Evolutionary conservation across 2,888 invertebrate genomes (phyloP).

Genomic region (Phrixothrix hirtus): DNA sequence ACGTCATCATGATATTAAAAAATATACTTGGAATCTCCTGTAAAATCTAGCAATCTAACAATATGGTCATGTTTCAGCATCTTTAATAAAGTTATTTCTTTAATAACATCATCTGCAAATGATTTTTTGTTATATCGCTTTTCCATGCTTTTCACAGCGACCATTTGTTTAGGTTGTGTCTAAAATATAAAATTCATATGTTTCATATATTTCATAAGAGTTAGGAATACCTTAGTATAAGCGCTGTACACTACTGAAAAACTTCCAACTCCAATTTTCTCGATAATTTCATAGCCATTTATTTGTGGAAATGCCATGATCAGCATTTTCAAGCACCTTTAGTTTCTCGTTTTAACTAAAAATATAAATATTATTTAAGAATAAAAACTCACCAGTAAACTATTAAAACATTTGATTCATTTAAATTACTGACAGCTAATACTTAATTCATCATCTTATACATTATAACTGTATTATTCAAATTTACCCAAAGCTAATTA

Average conservation of each 20-base stretch:
- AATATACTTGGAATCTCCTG: constrained; percentile 72
- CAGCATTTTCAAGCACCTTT: too few relatives aligned
- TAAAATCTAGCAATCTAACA: constrained; percentile 81
- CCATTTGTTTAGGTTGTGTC: constrained; percentile 56
- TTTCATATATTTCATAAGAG: background rate
- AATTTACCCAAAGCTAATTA: too few relatives aligned
- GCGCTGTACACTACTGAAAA: constrained; percentile 87
- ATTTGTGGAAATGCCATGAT: constrained; percentile 18
- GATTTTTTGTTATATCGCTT: constrained; percentile 69
- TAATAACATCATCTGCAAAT: constrained; percentile 71
- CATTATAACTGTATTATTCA: too few relatives aligned
- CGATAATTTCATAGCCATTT: constrained; percentile 69
- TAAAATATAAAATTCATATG: constrained; percentile 38
- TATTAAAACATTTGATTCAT: too few relatives aligned
- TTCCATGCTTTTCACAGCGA: constrained; percentile 79
- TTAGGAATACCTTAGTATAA: constrained; percentile 62
- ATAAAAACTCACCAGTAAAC: too few relatives aligned
- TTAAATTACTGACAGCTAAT: too few relatives aligned
- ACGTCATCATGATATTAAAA: too few relatives aligned
- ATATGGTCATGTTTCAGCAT: constrained; percentile 78
- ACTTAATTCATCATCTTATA: too few relatives aligned
- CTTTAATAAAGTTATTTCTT: constrained; percentile 81
- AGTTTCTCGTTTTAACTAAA: too few relatives aligned
- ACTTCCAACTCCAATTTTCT: constrained; percentile 79
- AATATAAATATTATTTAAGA: too few relatives aligned